Evolutionary conservation across 1,140 invertebrate species (phyloP), one percentile per base, ranked within the genome.

Genomic region (Proctacanthus coquilletti): DNA sequence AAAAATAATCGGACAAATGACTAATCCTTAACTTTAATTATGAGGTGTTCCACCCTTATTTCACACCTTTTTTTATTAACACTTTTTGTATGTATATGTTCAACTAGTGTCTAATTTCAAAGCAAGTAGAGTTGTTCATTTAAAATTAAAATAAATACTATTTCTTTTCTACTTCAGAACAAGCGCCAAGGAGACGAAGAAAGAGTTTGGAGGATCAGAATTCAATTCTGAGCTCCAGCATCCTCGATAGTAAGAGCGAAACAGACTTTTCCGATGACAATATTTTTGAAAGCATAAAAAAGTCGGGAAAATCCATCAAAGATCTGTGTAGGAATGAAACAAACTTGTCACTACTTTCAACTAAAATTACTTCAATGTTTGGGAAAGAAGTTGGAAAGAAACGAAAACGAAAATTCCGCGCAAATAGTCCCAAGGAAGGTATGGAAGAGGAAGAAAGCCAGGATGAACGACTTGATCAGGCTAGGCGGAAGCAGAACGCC

Each of bases 251-350:
- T 19, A 39, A 33, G 11, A 59, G 53, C 36, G 56, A 59, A 15
- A 52, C 53, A 1, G 56, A 59, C 30, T 56, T 51, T 33, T 55
- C 52, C 10, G 56, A 59, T 14, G 56, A 59, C 45, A 59, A 59
- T 43, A 54, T 59, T 5, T 59, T 59, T 33, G 56, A 59, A 43
- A 56, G 50, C n/a, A 56, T 59, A 37, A 59, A 59, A 41, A 59
- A 59, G 46, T 56, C 53, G 5, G 56, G 56, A 38, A 59, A 60
- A 39, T 59, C 56, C 3, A 60, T 60, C 17, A 60, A 56, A 45
- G 56, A 60, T 42, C 43, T 60, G 4, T 60, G 57, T 19, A 54
- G 57, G 34, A 60, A 56, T 38, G 57, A 60, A 39, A 53, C 56
- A 0, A 60, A 60, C 33, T 43, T 60, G 0, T 57, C 54, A 35